phyloP scores from a whole-genome alignment of 1,140 invertebrate species.

The Himalopsyche phryganea region DNA sequence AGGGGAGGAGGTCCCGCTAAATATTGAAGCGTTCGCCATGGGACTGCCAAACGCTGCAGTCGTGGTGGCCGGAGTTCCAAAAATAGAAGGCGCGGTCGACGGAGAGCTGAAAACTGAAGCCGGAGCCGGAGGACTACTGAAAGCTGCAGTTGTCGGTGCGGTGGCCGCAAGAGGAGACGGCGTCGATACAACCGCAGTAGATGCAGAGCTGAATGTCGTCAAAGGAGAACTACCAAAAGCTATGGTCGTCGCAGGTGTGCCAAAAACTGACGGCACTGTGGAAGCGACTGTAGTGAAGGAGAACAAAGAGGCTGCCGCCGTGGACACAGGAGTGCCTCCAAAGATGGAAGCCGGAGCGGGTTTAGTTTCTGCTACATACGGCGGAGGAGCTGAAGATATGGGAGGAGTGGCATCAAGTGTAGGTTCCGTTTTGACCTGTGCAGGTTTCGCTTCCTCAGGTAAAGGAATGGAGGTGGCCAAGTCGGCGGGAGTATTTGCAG shows the following conservation, averaged over 20 bases:
- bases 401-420: background rate
- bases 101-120: conserved; percentile 15
- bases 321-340: conserved; percentile 1
- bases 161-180: background rate
- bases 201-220: background rate
- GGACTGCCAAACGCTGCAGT: background rate
- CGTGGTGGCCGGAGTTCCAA: conserved; percentile 3
- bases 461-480: background rate
- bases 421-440: background rate
- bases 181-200: background rate
- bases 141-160: background rate
- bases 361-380: conserved; percentile 10
- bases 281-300: background rate
- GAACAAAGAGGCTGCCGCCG: background rate
- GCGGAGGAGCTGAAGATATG: background rate
- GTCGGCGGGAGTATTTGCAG: background rate
- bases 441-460: background rate
- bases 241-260: background rate
- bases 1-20: conserved; percentile 1
- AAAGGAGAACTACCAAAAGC: background rate
- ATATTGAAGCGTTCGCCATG: background rate
- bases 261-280: background rate
- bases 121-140: conserved; percentile 2
- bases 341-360: conserved; percentile 10
- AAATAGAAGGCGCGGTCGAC: background rate